Conservation (phyloP, 2,888 invertebrate genomes). For the Mesorhabditis spiculigera region DNA sequence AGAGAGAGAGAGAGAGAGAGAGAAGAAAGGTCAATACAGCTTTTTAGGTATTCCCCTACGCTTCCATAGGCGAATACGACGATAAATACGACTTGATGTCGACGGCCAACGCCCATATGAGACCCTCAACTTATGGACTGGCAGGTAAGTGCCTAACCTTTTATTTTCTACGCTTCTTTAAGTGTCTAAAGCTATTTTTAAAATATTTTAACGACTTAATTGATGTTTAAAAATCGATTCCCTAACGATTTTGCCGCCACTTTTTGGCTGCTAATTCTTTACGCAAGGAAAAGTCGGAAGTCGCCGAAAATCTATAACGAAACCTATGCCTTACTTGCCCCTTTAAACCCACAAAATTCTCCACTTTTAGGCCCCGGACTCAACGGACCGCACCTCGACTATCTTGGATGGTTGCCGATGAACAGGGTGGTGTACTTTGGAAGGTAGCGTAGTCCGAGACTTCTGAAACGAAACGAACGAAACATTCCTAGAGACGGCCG, state of each 20-base stretch:
- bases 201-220: not conserved
- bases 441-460: constrained; percentile 19
- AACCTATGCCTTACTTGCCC: no score
- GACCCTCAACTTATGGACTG: constrained; percentile 46
- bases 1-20: no score
- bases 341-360: no score
- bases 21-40: no score
- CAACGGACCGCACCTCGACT: constrained; percentile 55
- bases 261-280: no score
- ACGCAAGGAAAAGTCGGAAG: no score
- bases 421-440: constrained; percentile 52
- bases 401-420: constrained; percentile 55
- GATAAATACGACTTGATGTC: constrained; percentile 56
- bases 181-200: not conserved
- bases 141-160: constrained; percentile 21
- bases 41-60: constrained; percentile 47
- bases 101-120: constrained; percentile 48
- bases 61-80: constrained; percentile 51
- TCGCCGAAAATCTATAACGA: no score
- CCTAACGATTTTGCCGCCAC: not conserved
- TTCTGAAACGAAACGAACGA: not conserved
- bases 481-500: constrained; percentile 37
- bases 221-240: no score
- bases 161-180: not conserved
- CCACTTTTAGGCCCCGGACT: constrained; percentile 39